Evolutionary conservation across 2,113 vertebrate genomes (phyloP).

Genomic region (Zingel zingel): DNA sequence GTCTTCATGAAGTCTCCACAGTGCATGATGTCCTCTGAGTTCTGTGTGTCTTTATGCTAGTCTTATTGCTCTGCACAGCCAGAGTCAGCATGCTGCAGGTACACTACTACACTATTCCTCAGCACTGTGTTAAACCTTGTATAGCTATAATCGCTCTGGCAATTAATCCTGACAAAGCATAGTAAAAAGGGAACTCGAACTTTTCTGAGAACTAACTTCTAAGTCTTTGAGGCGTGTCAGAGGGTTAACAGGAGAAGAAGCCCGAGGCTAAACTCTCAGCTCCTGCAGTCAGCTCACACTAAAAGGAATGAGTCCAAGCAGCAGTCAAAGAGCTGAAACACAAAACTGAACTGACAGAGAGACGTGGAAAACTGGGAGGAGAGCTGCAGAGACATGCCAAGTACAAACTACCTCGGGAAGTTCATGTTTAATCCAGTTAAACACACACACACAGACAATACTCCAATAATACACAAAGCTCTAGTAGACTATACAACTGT

Average conservation of each 20-base stretch:
- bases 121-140: slow-evolving; percentile 10
- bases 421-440: slow-evolving; percentile 20
- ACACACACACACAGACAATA: neutral
- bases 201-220: slow-evolving; percentile 27
- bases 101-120: slow-evolving; percentile 24
- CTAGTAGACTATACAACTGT: slow-evolving; percentile 42
- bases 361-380: slow-evolving; percentile 8
- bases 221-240: slow-evolving; percentile 42
- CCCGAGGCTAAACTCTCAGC: slow-evolving; percentile 37
- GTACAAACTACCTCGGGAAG: slow-evolving; percentile 34
- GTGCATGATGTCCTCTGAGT: neutral
- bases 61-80: neutral
- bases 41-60: neutral
- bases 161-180: slow-evolving; percentile 37
- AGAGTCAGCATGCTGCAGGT: neutral
- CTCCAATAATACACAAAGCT: slow-evolving; percentile 46
- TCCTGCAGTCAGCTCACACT: slow-evolving; percentile 42
- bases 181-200: slow-evolving; percentile 31
- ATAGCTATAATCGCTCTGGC: neutral
- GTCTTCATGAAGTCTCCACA: neutral
- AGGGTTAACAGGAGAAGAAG: slow-evolving; percentile 19
- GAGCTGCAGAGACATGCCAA: slow-evolving; percentile 54
- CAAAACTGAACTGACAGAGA: slow-evolving; percentile 36
- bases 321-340: slow-evolving; percentile 1
- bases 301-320: slow-evolving; percentile 14